Conservation (phyloP, 2,797 vertebrate species). For the Macropus fuliginosus region DNA sequence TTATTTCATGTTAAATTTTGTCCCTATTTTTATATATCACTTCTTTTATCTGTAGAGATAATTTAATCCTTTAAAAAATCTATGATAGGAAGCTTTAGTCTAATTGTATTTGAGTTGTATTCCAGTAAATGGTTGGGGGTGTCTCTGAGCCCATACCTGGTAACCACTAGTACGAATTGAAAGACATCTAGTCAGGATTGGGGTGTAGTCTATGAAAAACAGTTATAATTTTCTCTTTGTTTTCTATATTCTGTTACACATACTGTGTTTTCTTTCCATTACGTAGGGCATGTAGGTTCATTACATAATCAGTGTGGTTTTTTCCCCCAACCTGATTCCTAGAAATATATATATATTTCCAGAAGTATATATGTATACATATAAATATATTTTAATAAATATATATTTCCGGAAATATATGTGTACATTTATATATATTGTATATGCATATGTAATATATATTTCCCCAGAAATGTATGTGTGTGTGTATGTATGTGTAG, state of each 20-base stretch:
- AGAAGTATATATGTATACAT: neutral
- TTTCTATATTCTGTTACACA: neutral
- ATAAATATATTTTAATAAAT: no score
- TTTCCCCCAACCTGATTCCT: neutral
- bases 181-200: neutral
- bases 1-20: slow-evolving; percentile 10
- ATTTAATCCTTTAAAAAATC: slow-evolving; percentile 37
- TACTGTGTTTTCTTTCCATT: neutral
- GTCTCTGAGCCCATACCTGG: neutral
- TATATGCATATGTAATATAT: neutral
- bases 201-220: neutral
- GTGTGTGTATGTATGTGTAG: no score
- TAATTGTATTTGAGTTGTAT: neutral
- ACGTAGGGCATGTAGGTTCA: slow-evolving; percentile 19
- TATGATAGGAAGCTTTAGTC: slow-evolving; percentile 1
- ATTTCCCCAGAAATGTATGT: neutral
- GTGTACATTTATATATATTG: neutral
- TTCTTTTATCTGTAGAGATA: neutral
- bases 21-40: slow-evolving; percentile 2
- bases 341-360: neutral
- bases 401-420: neutral
- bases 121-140: neutral
- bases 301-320: neutral
- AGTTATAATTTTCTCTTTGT: neutral
- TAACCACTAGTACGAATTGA: neutral